A percentile compares a stretch with the other conserved stretches of the same genome.
Conservation (phyloP, 2,888 invertebrate species). For the Noctua fimbriata region DNA sequence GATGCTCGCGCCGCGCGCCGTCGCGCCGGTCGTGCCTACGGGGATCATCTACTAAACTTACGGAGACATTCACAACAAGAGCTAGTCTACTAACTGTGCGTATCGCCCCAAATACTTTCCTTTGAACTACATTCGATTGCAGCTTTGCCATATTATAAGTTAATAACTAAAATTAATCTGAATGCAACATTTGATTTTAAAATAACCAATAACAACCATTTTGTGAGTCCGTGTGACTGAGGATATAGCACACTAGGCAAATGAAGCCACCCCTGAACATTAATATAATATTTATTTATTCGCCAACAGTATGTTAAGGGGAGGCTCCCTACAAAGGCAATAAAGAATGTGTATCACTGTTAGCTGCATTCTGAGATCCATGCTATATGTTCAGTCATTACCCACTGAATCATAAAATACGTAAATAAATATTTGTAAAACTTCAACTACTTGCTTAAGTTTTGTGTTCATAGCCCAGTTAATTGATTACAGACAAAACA, state of each 20-base stretch:
- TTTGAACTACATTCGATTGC: constrained; percentile 89
- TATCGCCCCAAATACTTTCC: constrained; percentile 86
- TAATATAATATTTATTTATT: constrained; percentile 64
- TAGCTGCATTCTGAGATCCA: constrained; percentile 90
- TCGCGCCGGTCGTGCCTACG: constrained; percentile 46
- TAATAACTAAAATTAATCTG: constrained; percentile 88
- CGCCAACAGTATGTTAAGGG: constrained; percentile 67
- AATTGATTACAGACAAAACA: constrained; percentile 78
- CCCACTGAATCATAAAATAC: constrained; percentile 86
- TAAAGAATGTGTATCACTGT: constrained; percentile 79
- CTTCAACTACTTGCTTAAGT: constrained; percentile 79
- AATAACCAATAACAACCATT: constrained; percentile 88
- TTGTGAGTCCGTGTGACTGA: constrained; percentile 86
- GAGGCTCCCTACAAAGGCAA: constrained; percentile 74
- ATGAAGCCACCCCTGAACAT: constrained; percentile 73
- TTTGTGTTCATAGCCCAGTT: constrained; percentile 87
- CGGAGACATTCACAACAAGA: constrained; percentile 82
- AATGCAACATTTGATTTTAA: constrained; percentile 87
- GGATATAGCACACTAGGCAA: constrained; percentile 85
- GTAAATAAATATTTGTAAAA: constrained; percentile 83
- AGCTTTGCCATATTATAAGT: constrained; percentile 83
- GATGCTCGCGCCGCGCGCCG: constrained; percentile 64
- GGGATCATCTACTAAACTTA: constrained; percentile 74
- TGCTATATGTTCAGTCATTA: constrained; percentile 88
- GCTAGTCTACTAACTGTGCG: constrained; percentile 85